Evolutionary conservation across 2,113 vertebrate species (phyloP).

Genomic region (Riparia riparia): DNA sequence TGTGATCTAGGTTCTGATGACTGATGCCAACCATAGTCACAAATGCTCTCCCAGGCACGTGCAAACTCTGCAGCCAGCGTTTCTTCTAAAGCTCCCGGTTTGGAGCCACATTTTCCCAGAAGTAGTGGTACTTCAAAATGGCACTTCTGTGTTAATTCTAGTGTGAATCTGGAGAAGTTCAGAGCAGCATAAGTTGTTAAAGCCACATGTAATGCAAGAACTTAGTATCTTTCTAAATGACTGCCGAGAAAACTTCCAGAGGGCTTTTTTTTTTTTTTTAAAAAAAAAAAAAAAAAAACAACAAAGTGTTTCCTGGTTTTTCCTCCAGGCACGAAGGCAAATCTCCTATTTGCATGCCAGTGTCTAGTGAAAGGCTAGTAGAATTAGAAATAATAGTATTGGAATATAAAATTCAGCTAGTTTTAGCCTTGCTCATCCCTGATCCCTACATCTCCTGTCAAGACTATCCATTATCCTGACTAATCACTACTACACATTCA

Average conservation of each 20-base stretch:
- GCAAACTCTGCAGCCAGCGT: background rate
- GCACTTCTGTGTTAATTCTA: background rate
- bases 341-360: background rate
- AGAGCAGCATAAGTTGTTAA: background rate
- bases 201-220: background rate
- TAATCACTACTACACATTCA: fast-evolving
- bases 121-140: background rate
- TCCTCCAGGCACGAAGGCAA: background rate
- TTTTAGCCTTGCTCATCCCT: background rate
- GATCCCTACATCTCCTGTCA: background rate
- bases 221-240: background rate
- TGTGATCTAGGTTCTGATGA: background rate
- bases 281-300: too few relatives aligned
- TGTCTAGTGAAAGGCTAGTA: background rate
- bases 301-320: background rate
- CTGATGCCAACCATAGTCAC: fast-evolving
- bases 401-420: background rate
- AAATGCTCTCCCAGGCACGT: too few relatives aligned
- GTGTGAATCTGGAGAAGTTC: background rate
- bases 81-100: background rate
- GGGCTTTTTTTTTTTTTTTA: background rate
- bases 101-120: background rate
- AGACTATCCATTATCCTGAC: background rate
- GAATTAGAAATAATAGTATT: background rate
- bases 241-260: background rate